Base-by-base conservation (phyloP, 2,797 vertebrate genomes). In the Todus mexicanus region DNA sequence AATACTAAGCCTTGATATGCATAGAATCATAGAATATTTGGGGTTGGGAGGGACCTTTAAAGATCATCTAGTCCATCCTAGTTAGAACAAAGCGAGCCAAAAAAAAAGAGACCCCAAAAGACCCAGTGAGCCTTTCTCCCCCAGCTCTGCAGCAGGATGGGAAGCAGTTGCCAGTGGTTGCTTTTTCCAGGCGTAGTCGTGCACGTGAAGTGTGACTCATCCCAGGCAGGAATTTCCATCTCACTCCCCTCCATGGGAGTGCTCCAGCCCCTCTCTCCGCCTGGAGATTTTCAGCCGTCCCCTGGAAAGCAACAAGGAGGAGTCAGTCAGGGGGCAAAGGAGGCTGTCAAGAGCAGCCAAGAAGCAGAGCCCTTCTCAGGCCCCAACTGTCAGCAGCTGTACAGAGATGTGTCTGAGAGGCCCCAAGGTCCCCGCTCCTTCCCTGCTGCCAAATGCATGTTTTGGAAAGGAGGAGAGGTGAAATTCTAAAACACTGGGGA, bases 211-310 rank as follows among this genome's bases (percentile, higher is more conserved):
- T 2, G 1, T 92, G 92, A 94, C 82, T 95, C 89, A 91, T 33
- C 20, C 60, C 78, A 4, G 2, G 60, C 68, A 92, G 74, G 71
- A 87, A 82, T 95, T 96, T 94, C 86, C 92, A 83, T 56, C 89
- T 86, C 70, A 3, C 47, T 82, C 79, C 71, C 61, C 76, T 92
- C 71, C 3, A 3, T 37, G 72, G 80, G 69, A 90, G 35, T 2
- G 3, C 43, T 90, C 54, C 76, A 79, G 65, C 31, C 69, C 78
- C 57, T 68, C 50, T 83, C 87, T 50, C 56, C 0, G 2, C 69
- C 73, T 61, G 73, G 21, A 90, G 80, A 15, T 59, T 38, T 76
- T 42, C 65, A 73, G 17, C 50, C 6, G 1, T 19, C 47, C 66
- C 47, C 14, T 0, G 1, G 53, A 10, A 51, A 83, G 43, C 71